Base-by-base conservation (phyloP, 2,113 vertebrate species). In the Chionomys nivalis region DNA sequence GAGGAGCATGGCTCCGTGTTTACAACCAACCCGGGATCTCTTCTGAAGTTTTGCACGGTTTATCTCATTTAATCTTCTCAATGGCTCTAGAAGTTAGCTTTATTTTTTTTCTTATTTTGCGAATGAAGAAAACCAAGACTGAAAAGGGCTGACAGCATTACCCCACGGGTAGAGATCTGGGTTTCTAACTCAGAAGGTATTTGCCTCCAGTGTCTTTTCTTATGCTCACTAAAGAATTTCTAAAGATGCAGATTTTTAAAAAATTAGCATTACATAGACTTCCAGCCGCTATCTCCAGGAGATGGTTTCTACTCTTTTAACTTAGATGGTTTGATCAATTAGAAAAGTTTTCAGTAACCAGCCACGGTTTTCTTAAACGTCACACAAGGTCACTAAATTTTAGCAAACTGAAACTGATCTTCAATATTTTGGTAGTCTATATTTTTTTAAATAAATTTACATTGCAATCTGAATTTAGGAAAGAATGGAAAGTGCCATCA, bases 61-160 rank as follows among this genome's bases (percentile, higher is more conserved):
- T 72, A 31, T 87, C 89, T 91, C 61, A 82, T 91, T 88, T 78
- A 77, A 24, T 95, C 82, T 91, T 94, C 55, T 21, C 52, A 31
- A 0, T 49, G 63, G 26, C 61, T 26, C 44, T 89, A 23, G 81
- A 92, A 76, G 5, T 12, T 90, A 88, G 3, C 5, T 76, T 94
- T 86, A 89, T 1, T 55, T 89, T 33, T 55, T 39, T 89, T 94
- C 66, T 77, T 75, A 68, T 92, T 85, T 77, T 86, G 36, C 42
- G 11, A 42, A 70, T 52, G 44, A 94, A 39, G 63, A 83, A 88
- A 93, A 93, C 55, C 14, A 83, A 44, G 61, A 33, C 39, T 61
- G 63, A 85, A 39, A 93, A 89, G n/a, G 6, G 52, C 44, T 78
- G 73, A 65, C 12, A 16, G 4, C 72, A 26, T 49, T 70, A 52